Evolutionary conservation across 1,140 invertebrate species (phyloP), one percentile per base, ranked within the genome.

Genomic region (Conus ventricosus): DNA sequence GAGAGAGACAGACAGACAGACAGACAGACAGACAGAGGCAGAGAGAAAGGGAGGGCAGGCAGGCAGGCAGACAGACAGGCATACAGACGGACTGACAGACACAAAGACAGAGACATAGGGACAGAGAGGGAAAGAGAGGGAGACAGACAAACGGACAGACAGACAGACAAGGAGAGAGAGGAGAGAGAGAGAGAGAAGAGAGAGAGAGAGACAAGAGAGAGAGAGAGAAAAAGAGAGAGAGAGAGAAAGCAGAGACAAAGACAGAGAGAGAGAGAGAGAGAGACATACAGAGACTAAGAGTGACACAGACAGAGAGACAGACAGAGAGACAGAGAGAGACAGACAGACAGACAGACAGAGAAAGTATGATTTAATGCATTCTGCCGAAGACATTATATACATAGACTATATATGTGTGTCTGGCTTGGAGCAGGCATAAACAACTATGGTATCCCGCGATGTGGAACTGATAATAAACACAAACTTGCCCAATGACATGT

Each of bases 191-290:
- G 57, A 57, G 54, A 57, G 54, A n/a, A 57, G 51, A 84, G 54
- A 63, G 57, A 55, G 82, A 55, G 82, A 84, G 82, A 63, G 57
- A 84, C n/a, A n/a, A 57, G 51, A 84, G 54, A 63, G 57, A 55
- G 82, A 55, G 82, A 84, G 82, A 63, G 57, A 84, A 53, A 84
- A 25, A 55, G 57, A 63, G 82, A 78, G 76, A 78, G 67, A 78
- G 76, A 78, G 25, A 78, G 76, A 78, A 25, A 78, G 25, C 4
- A 39, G 8, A 39, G 27, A 11, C 4, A 39, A 17, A 39, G 25
- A 39, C 4, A 17, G 27, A 39, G 76, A 78, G 76, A 78, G 76
- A 78, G 76, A 78, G 67, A 71, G 4, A 71, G 17, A 71, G 17
- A 71, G 17, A 71, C 13, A 71, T 6, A 71, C 13, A 71, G 17